Conservation (phyloP, 1,140 invertebrate genomes). For the Nasonia longicornis region DNA sequence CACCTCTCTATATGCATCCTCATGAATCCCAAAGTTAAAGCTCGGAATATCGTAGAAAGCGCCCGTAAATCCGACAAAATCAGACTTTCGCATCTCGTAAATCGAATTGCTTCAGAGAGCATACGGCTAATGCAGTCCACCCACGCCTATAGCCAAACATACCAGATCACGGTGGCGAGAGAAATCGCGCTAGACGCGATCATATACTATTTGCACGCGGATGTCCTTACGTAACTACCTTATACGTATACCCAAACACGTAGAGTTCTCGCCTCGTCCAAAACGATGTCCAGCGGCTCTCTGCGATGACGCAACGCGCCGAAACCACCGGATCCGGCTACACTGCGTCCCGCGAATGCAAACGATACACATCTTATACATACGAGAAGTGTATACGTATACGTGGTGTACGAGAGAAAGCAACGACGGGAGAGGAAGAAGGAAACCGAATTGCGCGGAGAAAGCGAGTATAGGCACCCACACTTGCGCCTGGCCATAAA, state of each 20-base stretch:
- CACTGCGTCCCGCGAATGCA: background rate
- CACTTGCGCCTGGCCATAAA: constrained; percentile 32
- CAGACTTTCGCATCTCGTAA: background rate
- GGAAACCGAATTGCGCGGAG: constrained; percentile 25
- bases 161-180: background rate
- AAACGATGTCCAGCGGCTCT: too few relatives aligned
- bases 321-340: background rate
- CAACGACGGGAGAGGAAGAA: background rate
- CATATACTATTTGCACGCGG: background rate
- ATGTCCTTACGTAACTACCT: background rate
- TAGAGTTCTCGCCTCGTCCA: too few relatives aligned
- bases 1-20: too few relatives aligned
- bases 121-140: background rate
- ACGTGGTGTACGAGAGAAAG: constrained; percentile 26
- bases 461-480: constrained; percentile 37
- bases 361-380: background rate
- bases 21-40: too few relatives aligned
- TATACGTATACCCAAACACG: too few relatives aligned
- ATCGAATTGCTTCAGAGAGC: background rate
- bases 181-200: background rate
- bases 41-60: background rate
- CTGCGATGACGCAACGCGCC: background rate
- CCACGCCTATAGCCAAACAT: background rate
- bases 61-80: constrained; percentile 11
- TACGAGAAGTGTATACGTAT: background rate